Evolutionary conservation across 2,113 vertebrate genomes (phyloP).

Genomic region (Oxyruncus cristatus): DNA sequence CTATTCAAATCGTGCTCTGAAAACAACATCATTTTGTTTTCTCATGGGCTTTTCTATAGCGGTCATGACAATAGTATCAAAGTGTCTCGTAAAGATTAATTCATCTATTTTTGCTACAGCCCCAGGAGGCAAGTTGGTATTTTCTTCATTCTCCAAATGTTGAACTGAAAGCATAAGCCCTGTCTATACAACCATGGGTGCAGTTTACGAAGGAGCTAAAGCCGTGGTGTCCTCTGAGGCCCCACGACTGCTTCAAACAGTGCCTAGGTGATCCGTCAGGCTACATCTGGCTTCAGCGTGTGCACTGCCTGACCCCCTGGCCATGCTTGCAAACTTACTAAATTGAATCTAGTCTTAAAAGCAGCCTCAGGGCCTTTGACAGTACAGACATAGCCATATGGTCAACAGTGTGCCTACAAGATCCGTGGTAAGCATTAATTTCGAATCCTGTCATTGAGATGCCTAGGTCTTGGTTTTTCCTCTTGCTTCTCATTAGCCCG

Average conservation of each 20-base stretch:
- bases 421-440: background rate
- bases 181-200: background rate
- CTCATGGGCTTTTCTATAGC: constrained; percentile 51
- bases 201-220: background rate
- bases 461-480: background rate
- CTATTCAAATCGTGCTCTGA: constrained; percentile 51
- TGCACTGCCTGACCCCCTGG: constrained; percentile 16
- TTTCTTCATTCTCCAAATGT: constrained; percentile 38
- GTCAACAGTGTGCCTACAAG: background rate
- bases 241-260: background rate
- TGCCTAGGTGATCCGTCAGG: background rate
- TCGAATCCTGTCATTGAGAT: background rate
- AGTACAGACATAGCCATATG: background rate
- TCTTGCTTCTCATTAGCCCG: background rate
- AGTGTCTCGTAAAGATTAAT: constrained; percentile 51
- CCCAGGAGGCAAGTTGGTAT: constrained; percentile 22
- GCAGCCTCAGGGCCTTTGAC: background rate
- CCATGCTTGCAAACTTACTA: background rate
- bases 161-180: constrained; percentile 2
- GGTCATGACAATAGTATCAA: constrained; percentile 59
- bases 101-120: constrained; percentile 56
- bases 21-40: constrained; percentile 18
- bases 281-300: constrained; percentile 32
- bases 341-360: constrained; percentile 25
- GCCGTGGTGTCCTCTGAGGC: background rate